phyloP scores from a whole-genome alignment of 2,888 invertebrate species.

The Mactromeris polynyma region DNA sequence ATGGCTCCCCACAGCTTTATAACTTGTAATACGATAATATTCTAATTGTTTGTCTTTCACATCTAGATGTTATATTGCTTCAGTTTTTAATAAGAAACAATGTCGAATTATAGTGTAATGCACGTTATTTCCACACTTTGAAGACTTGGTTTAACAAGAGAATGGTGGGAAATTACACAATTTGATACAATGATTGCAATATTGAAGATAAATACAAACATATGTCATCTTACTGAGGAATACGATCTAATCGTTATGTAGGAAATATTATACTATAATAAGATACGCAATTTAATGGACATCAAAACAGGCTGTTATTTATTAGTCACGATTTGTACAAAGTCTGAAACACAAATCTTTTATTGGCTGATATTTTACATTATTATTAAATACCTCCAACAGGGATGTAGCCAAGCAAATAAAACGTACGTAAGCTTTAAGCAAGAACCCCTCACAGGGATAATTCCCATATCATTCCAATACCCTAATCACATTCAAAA shows the following conservation, averaged over 20 bases:
- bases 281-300: neutral
- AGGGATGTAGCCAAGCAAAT: neutral
- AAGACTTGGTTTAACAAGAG: neutral
- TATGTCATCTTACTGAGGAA: neutral
- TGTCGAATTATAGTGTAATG: too few relatives aligned
- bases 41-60: too few relatives aligned
- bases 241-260: neutral
- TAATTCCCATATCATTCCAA: too few relatives aligned
- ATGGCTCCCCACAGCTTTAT: too few relatives aligned
- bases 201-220: neutral
- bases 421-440: neutral
- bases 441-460: too few relatives aligned
- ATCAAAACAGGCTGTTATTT: constrained; percentile 3
- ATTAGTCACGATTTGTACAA: constrained; percentile 17
- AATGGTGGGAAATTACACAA: neutral
- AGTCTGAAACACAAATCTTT: constrained; percentile 8
- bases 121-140: neutral
- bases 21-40: too few relatives aligned
- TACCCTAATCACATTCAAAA: too few relatives aligned
- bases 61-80: too few relatives aligned
- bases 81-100: too few relatives aligned
- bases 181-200: neutral
- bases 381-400: neutral
- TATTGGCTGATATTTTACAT: neutral
- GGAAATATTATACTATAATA: neutral